phyloP scores from a whole-genome alignment of 2,797 vertebrate species.

The Stomatorhinus walkeri region DNA sequence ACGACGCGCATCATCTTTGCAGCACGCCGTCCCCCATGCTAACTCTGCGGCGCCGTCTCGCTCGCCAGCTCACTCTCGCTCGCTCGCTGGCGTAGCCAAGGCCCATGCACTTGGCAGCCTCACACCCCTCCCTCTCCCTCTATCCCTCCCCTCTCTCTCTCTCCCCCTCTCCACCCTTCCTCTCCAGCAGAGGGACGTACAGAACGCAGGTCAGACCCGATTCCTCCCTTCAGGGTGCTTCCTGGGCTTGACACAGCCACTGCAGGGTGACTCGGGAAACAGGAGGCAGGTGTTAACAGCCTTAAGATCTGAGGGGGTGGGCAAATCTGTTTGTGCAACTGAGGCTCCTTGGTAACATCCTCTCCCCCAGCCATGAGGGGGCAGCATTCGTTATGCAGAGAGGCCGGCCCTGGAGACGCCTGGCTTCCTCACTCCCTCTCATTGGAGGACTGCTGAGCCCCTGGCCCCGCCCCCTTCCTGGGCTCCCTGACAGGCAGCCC shows the following conservation, averaged over 20 bases:
- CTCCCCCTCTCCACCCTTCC: background rate
- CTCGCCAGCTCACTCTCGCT: background rate
- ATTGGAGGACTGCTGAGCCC: background rate
- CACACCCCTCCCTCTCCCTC: background rate
- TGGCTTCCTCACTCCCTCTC: background rate
- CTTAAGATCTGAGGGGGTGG: background rate
- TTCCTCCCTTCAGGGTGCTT: background rate
- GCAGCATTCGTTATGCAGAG: slow-evolving; percentile 22
- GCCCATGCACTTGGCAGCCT: slow-evolving; percentile 7
- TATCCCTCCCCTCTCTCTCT: background rate
- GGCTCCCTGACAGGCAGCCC: background rate
- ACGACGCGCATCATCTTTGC: slow-evolving; percentile 48
- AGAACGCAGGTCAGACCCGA: background rate
- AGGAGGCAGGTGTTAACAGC: background rate
- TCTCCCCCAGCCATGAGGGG: slow-evolving; percentile 13
- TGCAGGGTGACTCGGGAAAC: background rate
- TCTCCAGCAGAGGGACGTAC: background rate
- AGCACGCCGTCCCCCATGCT: slow-evolving; percentile 24
- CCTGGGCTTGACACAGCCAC: background rate
- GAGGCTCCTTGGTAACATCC: slow-evolving; percentile 12
- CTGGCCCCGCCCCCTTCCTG: background rate
- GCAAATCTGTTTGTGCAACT: background rate
- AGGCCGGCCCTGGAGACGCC: slow-evolving; percentile 27
- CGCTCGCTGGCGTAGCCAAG: background rate
- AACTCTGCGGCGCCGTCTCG: slow-evolving; percentile 11